These are phyloP conservation scores for Stichodactyla helianthus DNA, from an alignment of 64 coral and sea anemone genomes.

Conservation along the genomic window DNA sequence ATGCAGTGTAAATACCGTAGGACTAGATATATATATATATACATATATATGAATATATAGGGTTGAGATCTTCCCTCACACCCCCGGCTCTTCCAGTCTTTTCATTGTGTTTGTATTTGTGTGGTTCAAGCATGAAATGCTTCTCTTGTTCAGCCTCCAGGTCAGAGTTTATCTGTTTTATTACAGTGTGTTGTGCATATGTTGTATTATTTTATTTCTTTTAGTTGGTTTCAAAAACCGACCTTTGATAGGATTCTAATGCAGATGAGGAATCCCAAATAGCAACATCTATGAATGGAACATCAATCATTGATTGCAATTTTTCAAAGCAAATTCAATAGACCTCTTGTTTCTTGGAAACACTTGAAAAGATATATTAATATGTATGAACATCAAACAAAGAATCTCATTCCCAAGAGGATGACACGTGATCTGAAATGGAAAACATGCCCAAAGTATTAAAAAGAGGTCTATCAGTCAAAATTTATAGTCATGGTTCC, in stretches of 20 bases:
- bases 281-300: background rate
- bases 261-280: background rate
- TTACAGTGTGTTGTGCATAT: conserved; percentile 12
- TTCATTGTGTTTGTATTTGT: background rate
- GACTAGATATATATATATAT: conserved; percentile 24
- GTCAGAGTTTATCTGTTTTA: background rate
- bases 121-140: conserved; percentile 22
- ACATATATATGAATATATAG: background rate
- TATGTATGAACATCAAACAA: no score
- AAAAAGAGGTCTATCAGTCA: no score
- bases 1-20: background rate
- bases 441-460: no score
- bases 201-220: conserved; percentile 11
- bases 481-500: no score
- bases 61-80: conserved; percentile 35
- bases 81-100: conserved; percentile 29
- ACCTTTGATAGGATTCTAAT: background rate
- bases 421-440: no score
- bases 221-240: conserved; percentile 39
- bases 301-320: background rate
- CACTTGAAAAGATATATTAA: no score
- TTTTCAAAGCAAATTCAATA: no score
- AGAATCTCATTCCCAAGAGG: no score
- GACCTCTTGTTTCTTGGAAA: no score
- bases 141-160: background rate